Percentiles rank a stretch among this genome's conserved stretches.
phyloP scores from a whole-genome alignment of 2,797 vertebrate species.

The Phrynocephalus forsythii region DNA sequence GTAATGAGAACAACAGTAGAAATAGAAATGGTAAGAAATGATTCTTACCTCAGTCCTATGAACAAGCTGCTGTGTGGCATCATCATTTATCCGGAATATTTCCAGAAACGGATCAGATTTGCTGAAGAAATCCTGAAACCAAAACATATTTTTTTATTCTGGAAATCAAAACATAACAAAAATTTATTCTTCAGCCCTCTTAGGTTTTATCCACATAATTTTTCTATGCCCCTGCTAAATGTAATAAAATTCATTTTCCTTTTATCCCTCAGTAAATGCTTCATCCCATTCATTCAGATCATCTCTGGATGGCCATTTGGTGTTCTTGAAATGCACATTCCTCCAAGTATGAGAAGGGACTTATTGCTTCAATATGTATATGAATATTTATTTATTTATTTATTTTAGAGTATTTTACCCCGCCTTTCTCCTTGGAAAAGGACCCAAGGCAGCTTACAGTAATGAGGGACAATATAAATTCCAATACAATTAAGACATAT shows the following conservation, averaged over 20 bases:
- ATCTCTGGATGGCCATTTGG: background rate
- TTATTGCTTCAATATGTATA: background rate
- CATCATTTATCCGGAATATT: conserved; percentile 96
- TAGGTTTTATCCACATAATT: conserved; percentile 23
- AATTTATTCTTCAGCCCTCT: background rate
- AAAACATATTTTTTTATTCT: conserved; percentile 37
- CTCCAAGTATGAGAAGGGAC: background rate
- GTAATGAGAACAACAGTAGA: too few relatives aligned
- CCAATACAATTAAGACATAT: too few relatives aligned
- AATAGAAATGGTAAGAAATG: background rate
- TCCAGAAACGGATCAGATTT: conserved; percentile 99
- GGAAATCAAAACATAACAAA: conserved; percentile 44
- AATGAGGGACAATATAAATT: too few relatives aligned
- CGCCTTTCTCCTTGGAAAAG: too few relatives aligned
- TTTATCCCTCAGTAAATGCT: conserved; percentile 12
- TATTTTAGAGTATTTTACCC: too few relatives aligned
- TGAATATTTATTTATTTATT: background rate
- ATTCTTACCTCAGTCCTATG: conserved; percentile 92
- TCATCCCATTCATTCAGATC: background rate
- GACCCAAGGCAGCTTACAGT: too few relatives aligned
- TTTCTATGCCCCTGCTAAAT: conserved; percentile 22
- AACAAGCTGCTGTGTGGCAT: conserved; percentile 94
- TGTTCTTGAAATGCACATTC: too few relatives aligned
- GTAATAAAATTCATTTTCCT: background rate
- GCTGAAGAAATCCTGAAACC: conserved; percentile 97